A percentile compares a stretch with the other conserved stretches of the same genome.
phyloP scores from a whole-genome alignment of 2,797 vertebrate genomes.

The Ptychadena robeensis region DNA sequence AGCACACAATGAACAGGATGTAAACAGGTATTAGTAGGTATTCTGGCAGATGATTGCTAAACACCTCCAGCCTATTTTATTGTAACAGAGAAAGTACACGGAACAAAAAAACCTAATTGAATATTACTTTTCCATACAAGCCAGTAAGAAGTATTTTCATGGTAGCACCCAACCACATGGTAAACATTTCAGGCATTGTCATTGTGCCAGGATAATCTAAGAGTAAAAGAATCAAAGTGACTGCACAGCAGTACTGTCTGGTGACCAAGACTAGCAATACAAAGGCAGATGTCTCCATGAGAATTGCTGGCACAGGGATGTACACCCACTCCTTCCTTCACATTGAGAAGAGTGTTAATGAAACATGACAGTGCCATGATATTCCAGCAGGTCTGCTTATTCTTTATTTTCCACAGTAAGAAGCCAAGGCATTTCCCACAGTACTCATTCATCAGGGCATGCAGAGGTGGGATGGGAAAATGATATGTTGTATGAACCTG shows the following conservation, averaged over 20 bases:
- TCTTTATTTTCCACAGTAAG: no score
- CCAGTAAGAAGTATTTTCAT: neutral
- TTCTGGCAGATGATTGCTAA: neutral
- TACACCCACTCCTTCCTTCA: neutral
- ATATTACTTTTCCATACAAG: neutral
- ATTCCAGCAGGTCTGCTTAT: no score
- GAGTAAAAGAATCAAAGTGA: neutral
- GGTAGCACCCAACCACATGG: neutral
- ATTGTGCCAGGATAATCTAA: neutral
- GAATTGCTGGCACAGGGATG: neutral
- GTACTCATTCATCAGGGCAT: no score
- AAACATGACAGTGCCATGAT: no score
- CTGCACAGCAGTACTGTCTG: neutral
- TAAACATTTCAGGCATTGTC: neutral
- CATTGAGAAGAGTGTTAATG: neutral
- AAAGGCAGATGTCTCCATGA: neutral
- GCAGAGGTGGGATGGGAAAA: no score
- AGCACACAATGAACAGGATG: slow-evolving; percentile 46
- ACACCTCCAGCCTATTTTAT: neutral
- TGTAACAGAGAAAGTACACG: neutral
- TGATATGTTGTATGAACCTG: no score
- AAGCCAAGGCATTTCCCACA: no score
- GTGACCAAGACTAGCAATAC: neutral
- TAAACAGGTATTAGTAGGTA: slow-evolving; percentile 42
- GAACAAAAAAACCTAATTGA: neutral